Conservation (phyloP, 2,888 invertebrate genomes). For the Polyommatus icarus region DNA sequence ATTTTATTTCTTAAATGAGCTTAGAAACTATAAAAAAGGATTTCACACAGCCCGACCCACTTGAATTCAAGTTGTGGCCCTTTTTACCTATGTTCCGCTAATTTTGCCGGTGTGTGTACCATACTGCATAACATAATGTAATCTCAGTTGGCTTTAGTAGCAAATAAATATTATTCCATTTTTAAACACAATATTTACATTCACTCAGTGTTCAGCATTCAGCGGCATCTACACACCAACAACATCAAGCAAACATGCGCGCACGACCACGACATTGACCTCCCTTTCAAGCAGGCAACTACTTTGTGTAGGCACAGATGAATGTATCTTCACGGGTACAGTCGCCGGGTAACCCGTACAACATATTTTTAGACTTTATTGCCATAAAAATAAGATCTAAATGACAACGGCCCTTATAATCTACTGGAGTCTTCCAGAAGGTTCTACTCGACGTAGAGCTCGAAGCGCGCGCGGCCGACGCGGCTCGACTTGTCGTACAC, state of each 20-base stretch:
- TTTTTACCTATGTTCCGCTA: no score
- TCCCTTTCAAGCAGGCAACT: neutral
- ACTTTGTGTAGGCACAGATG: conserved; percentile 20
- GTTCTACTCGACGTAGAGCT: conserved; percentile 62
- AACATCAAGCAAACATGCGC: neutral
- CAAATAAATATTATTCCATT: neutral
- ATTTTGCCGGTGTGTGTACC: no score
- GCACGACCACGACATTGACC: neutral
- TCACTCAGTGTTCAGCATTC: neutral
- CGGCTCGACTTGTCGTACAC: conserved; percentile 64
- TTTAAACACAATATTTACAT: neutral
- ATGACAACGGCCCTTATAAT: neutral
- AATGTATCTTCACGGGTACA: neutral
- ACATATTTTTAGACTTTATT: neutral
- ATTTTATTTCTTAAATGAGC: no score
- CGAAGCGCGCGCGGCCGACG: conserved; percentile 67
- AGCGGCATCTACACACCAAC: neutral
- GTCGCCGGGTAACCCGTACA: neutral
- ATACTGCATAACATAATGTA: no score
- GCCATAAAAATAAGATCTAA: neutral
- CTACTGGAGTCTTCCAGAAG: neutral
- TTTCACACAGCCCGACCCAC: no score
- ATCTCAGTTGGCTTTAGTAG: neutral
- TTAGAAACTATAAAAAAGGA: no score
- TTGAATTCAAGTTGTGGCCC: no score